phyloP scores from a whole-genome alignment of 2,113 vertebrate species.

The Python bivittatus region DNA sequence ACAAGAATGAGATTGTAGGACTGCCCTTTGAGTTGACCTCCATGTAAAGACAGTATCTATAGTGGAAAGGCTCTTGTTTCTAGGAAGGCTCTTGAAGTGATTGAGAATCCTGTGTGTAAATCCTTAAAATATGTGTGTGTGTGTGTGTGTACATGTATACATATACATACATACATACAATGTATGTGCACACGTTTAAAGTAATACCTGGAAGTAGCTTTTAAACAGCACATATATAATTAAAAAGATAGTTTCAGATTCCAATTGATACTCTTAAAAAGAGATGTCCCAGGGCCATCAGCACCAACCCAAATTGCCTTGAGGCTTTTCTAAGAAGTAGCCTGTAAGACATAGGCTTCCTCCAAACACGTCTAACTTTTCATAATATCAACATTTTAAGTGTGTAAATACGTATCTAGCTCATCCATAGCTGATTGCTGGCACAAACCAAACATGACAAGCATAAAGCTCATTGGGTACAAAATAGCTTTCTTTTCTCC shows the following conservation, averaged over 20 bases:
- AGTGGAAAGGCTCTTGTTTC: neutral
- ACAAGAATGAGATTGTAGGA: neutral
- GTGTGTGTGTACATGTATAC: neutral
- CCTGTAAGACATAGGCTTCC: neutral
- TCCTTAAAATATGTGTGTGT: too few species aligned
- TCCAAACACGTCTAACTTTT: neutral
- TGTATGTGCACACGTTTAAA: neutral
- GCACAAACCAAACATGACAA: accelerated
- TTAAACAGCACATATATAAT: neutral
- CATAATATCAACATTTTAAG: neutral
- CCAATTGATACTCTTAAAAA: neutral
- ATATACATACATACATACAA: neutral
- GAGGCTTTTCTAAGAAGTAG: neutral
- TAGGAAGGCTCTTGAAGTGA: too few species aligned
- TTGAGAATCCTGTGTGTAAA: too few species aligned
- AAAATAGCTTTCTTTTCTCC: neutral
- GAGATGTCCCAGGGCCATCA: neutral
- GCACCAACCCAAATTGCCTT: neutral
- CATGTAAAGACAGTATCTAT: neutral
- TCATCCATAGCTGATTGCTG: neutral
- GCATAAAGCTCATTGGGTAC: neutral
- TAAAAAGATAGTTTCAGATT: neutral
- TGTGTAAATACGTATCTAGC: neutral
- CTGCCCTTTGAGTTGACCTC: neutral
- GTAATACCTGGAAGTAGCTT: neutral